Conservation (phyloP, 2,888 invertebrate genomes). For the Eupithecia tripunctaria region DNA sequence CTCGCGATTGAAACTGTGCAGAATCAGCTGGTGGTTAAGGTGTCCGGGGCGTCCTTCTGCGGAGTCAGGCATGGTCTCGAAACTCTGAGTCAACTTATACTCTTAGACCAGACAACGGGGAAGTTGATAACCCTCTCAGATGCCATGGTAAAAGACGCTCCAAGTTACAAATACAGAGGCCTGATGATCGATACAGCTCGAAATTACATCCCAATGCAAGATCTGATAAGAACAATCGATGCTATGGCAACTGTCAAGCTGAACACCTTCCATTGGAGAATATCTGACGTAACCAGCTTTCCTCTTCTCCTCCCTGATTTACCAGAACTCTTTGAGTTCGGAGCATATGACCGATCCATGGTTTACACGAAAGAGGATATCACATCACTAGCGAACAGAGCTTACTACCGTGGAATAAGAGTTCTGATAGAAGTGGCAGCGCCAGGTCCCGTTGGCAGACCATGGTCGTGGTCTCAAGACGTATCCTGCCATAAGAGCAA, state of each 20-base stretch:
- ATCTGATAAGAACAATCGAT: conserved; percentile 89
- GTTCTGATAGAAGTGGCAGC: conserved; percentile 94
- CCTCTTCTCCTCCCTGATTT: conserved; percentile 89
- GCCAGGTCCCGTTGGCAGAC: conserved; percentile 93
- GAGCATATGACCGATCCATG: conserved; percentile 91
- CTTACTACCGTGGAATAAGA: conserved; percentile 90
- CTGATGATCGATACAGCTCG: conserved; percentile 95
- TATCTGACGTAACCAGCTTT: conserved; percentile 95
- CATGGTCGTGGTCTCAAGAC: conserved; percentile 91
- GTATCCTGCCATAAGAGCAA: conserved; percentile 66
- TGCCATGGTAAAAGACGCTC: conserved; percentile 88
- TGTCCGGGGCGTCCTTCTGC: conserved; percentile 86
- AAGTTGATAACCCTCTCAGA: conserved; percentile 86
- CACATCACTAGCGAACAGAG: conserved; percentile 89
- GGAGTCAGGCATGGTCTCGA: conserved; percentile 90
- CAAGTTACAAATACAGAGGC: conserved; percentile 91
- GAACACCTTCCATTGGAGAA: conserved; percentile 96
- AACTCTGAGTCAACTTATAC: conserved; percentile 89
- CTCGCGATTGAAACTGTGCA: conserved; percentile 79
- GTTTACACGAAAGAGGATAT: conserved; percentile 88
- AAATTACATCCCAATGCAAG: conserved; percentile 91
- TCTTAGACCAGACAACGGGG: conserved; percentile 87
- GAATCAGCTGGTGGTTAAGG: conserved; percentile 79
- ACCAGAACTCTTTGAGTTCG: conserved; percentile 90
- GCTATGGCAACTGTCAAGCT: conserved; percentile 95